Percentiles rank a stretch among this genome's conserved stretches.
Conservation (phyloP, 2,113 vertebrate species). For the Oreochromis niloticus region DNA sequence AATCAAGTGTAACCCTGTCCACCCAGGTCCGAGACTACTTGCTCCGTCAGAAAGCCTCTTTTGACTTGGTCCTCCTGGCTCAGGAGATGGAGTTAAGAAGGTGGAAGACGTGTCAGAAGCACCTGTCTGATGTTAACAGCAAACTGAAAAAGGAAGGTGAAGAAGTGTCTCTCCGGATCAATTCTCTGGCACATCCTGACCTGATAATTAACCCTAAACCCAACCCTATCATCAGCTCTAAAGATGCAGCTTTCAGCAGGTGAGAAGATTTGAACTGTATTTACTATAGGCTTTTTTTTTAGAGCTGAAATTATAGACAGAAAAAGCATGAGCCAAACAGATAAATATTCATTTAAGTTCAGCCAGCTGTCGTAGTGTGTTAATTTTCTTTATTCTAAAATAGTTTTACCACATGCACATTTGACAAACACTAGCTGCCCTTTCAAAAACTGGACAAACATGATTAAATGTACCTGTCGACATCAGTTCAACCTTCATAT, state of each 20-base stretch:
- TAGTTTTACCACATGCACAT: not conserved
- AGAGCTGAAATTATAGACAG: not conserved
- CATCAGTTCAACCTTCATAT: not conserved
- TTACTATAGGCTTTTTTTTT: not conserved
- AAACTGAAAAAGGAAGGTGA: slow-evolving; percentile 63
- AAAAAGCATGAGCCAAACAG: not conserved
- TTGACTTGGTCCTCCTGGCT: slow-evolving; percentile 82
- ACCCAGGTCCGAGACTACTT: slow-evolving; percentile 77
- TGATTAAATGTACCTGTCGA: not conserved
- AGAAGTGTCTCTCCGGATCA: slow-evolving; percentile 55
- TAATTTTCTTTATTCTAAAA: not conserved
- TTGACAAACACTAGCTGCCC: not conserved
- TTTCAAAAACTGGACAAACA: not conserved
- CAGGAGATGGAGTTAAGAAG: slow-evolving; percentile 80
- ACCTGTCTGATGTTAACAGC: slow-evolving; percentile 67
- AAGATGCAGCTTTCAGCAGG: slow-evolving; percentile 80
- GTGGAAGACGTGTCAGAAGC: slow-evolving; percentile 59
- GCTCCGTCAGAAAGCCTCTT: slow-evolving; percentile 83
- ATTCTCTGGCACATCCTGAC: slow-evolving; percentile 70
- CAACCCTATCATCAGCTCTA: slow-evolving; percentile 72
- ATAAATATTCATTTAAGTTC: not conserved
- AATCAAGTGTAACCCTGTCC: not conserved
- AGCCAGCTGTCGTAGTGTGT: not conserved
- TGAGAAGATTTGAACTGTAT: slow-evolving; percentile 18
- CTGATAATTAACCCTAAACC: slow-evolving; percentile 51